These are phyloP conservation scores for Tetramorium simillimum DNA, from an alignment of 1,140 invertebrate genomes.

Conservation along the genomic window DNA sequence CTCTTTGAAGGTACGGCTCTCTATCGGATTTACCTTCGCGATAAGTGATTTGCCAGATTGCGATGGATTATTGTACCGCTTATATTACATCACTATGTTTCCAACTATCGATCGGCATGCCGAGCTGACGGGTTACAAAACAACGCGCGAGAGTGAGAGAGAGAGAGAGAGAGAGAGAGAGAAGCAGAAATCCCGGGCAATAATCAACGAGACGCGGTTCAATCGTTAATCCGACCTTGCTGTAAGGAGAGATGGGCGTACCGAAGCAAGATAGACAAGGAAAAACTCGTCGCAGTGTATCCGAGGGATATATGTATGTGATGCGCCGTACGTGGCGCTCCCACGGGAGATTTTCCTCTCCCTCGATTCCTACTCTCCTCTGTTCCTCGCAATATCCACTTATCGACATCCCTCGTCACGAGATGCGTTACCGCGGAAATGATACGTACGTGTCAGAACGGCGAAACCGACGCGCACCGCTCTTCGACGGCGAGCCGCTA, in stretches of 20 bases:
- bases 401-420: slow-evolving; percentile 65
- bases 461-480: background rate
- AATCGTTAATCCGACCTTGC: slow-evolving; percentile 35
- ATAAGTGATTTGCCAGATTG: slow-evolving; percentile 15
- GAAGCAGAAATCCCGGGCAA: slow-evolving; percentile 30
- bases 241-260: background rate
- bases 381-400: slow-evolving; percentile 60
- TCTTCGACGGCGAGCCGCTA: background rate
- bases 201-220: slow-evolving; percentile 36
- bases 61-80: slow-evolving; percentile 6
- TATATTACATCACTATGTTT: background rate
- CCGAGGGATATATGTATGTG: slow-evolving; percentile 44
- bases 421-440: slow-evolving; percentile 58
- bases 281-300: slow-evolving; percentile 28
- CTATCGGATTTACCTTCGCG: background rate
- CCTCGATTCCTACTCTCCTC: slow-evolving; percentile 1
- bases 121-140: slow-evolving; percentile 23
- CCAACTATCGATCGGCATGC: background rate
- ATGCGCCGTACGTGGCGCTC: slow-evolving; percentile 45
- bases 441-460: slow-evolving; percentile 61
- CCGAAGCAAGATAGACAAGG: background rate
- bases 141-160: background rate
- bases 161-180: background rate
- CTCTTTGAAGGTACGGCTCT: background rate
- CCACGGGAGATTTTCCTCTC: slow-evolving; percentile 47